Evolutionary conservation across 2,113 vertebrate genomes (phyloP).

Genomic region (Notarius lentiginosus): DNA sequence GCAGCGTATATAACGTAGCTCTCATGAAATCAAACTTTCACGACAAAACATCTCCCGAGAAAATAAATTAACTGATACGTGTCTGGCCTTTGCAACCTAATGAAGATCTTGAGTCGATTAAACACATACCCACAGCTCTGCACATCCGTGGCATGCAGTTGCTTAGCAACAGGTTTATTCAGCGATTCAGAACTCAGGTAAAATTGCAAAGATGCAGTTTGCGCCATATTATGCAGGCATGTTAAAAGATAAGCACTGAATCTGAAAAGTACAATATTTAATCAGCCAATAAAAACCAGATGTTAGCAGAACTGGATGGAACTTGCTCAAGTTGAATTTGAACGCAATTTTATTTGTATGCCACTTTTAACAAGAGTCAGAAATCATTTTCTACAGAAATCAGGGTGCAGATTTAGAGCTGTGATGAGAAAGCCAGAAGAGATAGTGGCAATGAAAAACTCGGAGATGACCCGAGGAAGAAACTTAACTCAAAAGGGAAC

Average conservation of each 20-base stretch:
- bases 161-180: constrained; percentile 50
- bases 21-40: not conserved
- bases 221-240: not conserved
- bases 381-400: no score
- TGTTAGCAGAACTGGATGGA: not conserved
- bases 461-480: not conserved
- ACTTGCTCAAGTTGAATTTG: not conserved
- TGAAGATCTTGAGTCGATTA: constrained; percentile 23
- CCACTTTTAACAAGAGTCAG: not conserved
- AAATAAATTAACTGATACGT: constrained; percentile 13
- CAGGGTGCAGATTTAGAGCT: not conserved
- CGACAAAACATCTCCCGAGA: not conserved
- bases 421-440: not conserved
- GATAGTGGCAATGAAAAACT: not conserved
- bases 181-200: constrained; percentile 10
- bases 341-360: not conserved
- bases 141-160: constrained; percentile 29
- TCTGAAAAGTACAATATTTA: not conserved
- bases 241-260: not conserved
- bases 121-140: constrained; percentile 2
- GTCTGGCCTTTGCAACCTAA: not conserved
- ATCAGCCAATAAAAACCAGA: not conserved
- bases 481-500: not conserved
- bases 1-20: not conserved
- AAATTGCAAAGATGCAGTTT: constrained; percentile 16